Conservation (phyloP, 2,113 vertebrate species). For the Falco punctatus region DNA sequence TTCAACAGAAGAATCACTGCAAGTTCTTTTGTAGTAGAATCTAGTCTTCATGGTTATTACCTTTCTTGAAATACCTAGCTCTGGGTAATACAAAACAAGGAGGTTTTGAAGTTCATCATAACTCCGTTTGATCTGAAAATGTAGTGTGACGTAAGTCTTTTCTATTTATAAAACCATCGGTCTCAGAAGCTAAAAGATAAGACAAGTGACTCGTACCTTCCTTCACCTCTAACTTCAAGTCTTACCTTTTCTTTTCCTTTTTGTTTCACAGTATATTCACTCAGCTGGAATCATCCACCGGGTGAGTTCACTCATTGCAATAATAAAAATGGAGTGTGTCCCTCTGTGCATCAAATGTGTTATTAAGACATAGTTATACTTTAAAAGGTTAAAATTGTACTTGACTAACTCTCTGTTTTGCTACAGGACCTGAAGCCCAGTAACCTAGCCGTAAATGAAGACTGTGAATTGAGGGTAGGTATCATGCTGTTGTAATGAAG, state of each 20-base stretch:
- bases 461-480: conserved; percentile 94
- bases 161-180: not conserved
- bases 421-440: conserved; percentile 94
- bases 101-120: not conserved
- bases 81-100: not conserved
- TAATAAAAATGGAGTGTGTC: not conserved
- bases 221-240: not conserved
- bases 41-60: not conserved
- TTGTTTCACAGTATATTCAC: conserved; percentile 90
- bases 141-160: not conserved
- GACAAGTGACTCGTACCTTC: not conserved
- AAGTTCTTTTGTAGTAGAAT: not conserved
- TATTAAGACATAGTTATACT: not conserved
- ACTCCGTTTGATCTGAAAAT: not conserved
- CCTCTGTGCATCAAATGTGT: not conserved
- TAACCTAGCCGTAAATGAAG: conserved; percentile 96
- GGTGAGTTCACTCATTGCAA: conserved; percentile 78
- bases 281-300: conserved; percentile 97
- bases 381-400: not conserved
- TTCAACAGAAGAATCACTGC: not conserved
- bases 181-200: not conserved
- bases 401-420: not conserved
- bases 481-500: not conserved
- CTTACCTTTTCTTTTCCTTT: not conserved
- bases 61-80: not conserved